phyloP scores from a whole-genome alignment of 2,797 vertebrate species.

The Glyptemys insculpta region DNA sequence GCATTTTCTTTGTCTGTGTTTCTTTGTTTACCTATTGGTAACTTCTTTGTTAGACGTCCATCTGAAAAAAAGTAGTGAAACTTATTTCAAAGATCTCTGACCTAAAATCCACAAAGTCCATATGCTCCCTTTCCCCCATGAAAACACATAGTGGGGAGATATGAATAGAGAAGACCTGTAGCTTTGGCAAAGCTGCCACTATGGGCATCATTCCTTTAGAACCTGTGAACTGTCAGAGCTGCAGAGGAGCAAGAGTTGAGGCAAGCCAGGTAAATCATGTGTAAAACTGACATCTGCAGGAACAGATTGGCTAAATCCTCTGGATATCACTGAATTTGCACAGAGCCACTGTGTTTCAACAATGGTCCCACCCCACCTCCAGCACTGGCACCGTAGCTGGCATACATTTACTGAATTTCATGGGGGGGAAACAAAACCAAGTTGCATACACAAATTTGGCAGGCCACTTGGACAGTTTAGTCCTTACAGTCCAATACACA shows the following conservation, averaged over 20 bases:
- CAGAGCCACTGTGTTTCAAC: rapidly evolving
- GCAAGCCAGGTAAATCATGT: conserved; percentile 69
- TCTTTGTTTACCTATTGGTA: conserved; percentile 28
- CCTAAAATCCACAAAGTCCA: not conserved
- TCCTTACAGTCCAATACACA: conserved; percentile 8
- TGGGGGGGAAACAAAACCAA: not conserved
- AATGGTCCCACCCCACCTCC: not conserved
- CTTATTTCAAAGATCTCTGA: not conserved
- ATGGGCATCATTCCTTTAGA: rapidly evolving
- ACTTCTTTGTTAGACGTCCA: not conserved
- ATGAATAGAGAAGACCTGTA: not conserved
- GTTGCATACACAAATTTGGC: not conserved
- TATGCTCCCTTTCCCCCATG: not conserved
- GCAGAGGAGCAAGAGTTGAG: rapidly evolving
- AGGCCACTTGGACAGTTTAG: not conserved
- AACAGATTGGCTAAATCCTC: conserved; percentile 66
- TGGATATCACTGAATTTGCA: conserved; percentile 38
- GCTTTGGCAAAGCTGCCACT: rapidly evolving
- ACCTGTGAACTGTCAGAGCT: not conserved
- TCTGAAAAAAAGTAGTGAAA: not conserved
- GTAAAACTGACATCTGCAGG: conserved; percentile 66
- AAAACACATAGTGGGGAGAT: not conserved
- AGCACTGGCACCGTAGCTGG: not conserved
- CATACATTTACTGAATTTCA: rapidly evolving
- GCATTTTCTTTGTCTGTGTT: not conserved